These are phyloP conservation scores for Plectus sambesii DNA, from an alignment of 1,140 invertebrate species.

Conservation along the genomic window DNA sequence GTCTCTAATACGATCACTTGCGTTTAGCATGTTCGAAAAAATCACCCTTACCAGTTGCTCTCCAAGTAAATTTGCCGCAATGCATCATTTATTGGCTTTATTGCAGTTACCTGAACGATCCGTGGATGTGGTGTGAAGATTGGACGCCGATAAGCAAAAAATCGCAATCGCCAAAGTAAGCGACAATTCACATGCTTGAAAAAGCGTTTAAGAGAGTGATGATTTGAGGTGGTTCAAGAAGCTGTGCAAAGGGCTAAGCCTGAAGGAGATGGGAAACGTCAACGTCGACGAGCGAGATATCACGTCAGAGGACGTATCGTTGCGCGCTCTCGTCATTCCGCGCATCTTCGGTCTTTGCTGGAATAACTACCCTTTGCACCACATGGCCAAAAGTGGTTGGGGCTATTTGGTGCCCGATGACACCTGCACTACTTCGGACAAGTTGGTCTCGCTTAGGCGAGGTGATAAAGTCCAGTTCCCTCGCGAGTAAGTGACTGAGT, in stretches of 20 bases:
- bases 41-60: too few species aligned
- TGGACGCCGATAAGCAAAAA: slow-evolving; percentile 21
- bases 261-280: slow-evolving; percentile 15
- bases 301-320: background rate
- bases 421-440: slow-evolving; percentile 3
- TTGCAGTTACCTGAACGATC: slow-evolving; percentile 21
- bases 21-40: too few species aligned
- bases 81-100: too few species aligned
- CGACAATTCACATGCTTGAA: too few species aligned
- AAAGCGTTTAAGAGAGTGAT: too few species aligned
- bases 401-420: slow-evolving; percentile 34
- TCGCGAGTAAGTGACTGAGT: slow-evolving; percentile 10
- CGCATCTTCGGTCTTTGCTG: slow-evolving; percentile 33
- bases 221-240: too few species aligned
- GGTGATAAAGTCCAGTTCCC: slow-evolving; percentile 7
- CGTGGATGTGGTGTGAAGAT: slow-evolving; percentile 36
- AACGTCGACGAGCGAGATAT: slow-evolving; percentile 22
- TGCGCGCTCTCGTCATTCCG: slow-evolving; percentile 28
- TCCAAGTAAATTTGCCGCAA: too few species aligned
- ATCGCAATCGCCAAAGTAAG: slow-evolving; percentile 13
- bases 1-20: too few species aligned
- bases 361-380: slow-evolving; percentile 35
- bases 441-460: background rate
- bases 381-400: slow-evolving; percentile 34
- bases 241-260: slow-evolving; percentile 3